Evolutionary conservation across 1,140 invertebrate species (phyloP).

Genomic region (Papilio aristodemus): DNA sequence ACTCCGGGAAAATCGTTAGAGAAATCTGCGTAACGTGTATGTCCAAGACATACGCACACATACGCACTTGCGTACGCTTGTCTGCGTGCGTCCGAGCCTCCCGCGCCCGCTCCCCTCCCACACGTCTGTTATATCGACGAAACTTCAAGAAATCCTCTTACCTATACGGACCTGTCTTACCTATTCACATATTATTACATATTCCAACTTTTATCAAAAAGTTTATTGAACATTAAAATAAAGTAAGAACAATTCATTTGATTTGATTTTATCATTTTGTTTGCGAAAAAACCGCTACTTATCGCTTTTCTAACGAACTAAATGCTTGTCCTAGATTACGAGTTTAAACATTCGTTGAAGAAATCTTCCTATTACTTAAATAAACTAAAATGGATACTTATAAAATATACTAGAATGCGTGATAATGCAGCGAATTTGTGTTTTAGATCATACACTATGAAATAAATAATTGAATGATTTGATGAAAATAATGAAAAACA

Average conservation of each 20-base stretch:
- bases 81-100: conserved; percentile 58
- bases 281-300: background rate
- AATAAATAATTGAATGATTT: too few relatives aligned
- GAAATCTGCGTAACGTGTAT: conserved; percentile 78
- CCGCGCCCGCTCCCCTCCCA: conserved; percentile 49
- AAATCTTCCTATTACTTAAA: too few relatives aligned
- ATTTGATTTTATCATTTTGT: background rate
- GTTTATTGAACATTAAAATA: background rate
- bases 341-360: too few relatives aligned
- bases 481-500: too few relatives aligned
- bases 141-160: conserved; percentile 78
- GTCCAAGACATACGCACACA: conserved; percentile 74
- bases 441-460: too few relatives aligned
- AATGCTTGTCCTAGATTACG: too few relatives aligned
- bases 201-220: conserved; percentile 8
- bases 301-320: too few relatives aligned
- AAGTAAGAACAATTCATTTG: background rate
- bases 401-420: too few relatives aligned
- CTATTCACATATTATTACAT: conserved; percentile 15
- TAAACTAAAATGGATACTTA: too few relatives aligned
- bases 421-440: too few relatives aligned
- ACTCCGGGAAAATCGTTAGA: conserved; percentile 80
- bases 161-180: conserved; percentile 59
- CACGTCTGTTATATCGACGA: conserved; percentile 60
- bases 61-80: conserved; percentile 37